phyloP scores from a whole-genome alignment of 1,140 invertebrate genomes.

The Drosophila pseudoobscura region DNA sequence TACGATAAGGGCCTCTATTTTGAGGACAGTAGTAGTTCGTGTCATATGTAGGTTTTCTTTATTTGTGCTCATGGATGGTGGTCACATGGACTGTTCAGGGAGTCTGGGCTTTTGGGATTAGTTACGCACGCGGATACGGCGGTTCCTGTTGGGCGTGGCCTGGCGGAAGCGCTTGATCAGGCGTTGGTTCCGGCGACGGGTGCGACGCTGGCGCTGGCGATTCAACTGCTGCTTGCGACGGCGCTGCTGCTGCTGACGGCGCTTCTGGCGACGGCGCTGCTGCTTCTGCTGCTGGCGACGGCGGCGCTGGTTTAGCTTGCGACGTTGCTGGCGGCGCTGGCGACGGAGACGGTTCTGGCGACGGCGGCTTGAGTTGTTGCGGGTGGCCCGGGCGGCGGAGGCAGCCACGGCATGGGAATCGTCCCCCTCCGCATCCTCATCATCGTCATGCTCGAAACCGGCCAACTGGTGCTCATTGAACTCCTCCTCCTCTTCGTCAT shows the following conservation, averaged over 20 bases:
- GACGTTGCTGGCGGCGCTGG: constrained; percentile 45
- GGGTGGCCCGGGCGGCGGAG: constrained; percentile 7
- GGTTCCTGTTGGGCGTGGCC: constrained; percentile 42
- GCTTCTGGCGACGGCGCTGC: constrained; percentile 49
- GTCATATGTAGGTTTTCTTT: neutral
- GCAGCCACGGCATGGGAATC: constrained; percentile 6
- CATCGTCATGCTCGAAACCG: constrained; percentile 9
- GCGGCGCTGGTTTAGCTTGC: constrained; percentile 41
- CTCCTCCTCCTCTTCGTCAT: constrained; percentile 18
- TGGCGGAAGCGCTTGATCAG: constrained; percentile 55
- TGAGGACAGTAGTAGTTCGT: neutral
- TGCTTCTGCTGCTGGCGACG: constrained; percentile 46
- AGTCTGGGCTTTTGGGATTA: neutral
- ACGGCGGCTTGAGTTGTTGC: constrained; percentile 35
- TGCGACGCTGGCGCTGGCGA: constrained; percentile 53
- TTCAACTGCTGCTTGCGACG: constrained; percentile 55
- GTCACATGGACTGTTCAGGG: too few species aligned
- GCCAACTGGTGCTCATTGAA: constrained; percentile 4
- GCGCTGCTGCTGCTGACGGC: constrained; percentile 61
- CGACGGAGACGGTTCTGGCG: constrained; percentile 42
- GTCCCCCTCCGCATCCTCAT: constrained; percentile 11
- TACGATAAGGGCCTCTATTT: too few species aligned
- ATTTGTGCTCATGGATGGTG: neutral
- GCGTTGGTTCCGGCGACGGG: constrained; percentile 46
- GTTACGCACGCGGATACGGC: constrained; percentile 42